Evolutionary conservation across 1,140 invertebrate genomes (phyloP).

Genomic region (Colletes gigas): DNA sequence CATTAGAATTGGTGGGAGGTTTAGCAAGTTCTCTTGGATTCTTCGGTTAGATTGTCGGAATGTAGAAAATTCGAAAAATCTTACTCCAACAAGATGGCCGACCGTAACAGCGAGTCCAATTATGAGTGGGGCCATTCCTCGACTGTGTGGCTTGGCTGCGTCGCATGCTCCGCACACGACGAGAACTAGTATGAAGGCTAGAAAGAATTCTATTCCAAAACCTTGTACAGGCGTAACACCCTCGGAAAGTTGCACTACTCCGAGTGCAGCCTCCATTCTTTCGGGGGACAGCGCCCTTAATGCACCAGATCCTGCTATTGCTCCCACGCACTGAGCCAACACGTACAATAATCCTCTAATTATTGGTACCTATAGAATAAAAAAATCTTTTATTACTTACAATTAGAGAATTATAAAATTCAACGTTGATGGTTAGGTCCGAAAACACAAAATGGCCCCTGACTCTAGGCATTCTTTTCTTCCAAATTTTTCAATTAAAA

Average conservation of each 20-base stretch:
- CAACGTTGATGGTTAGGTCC: no score
- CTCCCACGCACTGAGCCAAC: conserved; percentile 91
- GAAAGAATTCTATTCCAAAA: conserved; percentile 93
- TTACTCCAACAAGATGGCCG: conserved; percentile 92
- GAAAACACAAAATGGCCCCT: no score
- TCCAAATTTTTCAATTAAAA: no score
- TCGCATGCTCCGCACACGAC: conserved; percentile 94
- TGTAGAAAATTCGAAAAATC: conserved; percentile 52
- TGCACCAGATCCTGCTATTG: conserved; percentile 90
- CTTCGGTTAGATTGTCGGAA: neutral
- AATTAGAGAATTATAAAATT: no score
- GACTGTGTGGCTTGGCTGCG: conserved; percentile 86
- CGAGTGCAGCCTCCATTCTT: conserved; percentile 73
- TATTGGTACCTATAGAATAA: conserved; percentile 79
- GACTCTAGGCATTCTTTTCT: no score
- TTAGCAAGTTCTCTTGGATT: no score
- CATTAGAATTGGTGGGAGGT: no score
- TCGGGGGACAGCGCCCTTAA: conserved; percentile 80
- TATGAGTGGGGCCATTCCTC: conserved; percentile 91
- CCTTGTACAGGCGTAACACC: conserved; percentile 87
- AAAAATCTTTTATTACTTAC: neutral
- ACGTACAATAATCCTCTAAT: conserved; percentile 90
- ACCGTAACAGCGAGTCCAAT: conserved; percentile 94
- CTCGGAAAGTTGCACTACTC: conserved; percentile 84
- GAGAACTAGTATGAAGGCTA: conserved; percentile 93